Base-by-base conservation (phyloP, 2,113 vertebrate species). In the Scomber japonicus region DNA sequence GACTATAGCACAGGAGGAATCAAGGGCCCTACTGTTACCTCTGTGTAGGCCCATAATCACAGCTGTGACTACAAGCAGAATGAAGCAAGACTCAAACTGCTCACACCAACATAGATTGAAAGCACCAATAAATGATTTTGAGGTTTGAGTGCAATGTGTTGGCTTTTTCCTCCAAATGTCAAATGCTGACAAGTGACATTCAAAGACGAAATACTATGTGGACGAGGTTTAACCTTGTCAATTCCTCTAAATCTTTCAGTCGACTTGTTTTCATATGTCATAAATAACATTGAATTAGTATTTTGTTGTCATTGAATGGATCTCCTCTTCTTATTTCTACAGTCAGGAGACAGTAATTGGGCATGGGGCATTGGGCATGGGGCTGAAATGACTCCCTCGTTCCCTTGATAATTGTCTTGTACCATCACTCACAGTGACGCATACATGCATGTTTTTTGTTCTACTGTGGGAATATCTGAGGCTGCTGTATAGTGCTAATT, bases 1-100 rank as follows among this genome's bases (percentile, higher is more conserved):
- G 87, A 92, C 83, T 73, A 5, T 71, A 55, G 71, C 30, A 10
- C 60, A 17, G 66, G 74, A 76, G n/a, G 62, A 73, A 86, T 78
- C 57, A 73, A 72, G 75, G 69, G 13, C 67, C 67, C 61, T 15
- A 4, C 24, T 24, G 62, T 75, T 64, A 57, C 67, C 71, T 77
- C 72, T 44, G 21, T 78, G 59, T 75, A 49, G 74, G 71, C 55
- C 62, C 56, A 61, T 83, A 79, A 88, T 86, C 88, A 81, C 68
- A 71, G 74, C 68, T 40, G 55, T 82, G 75, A 72, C 67, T 71
- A 61, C 31, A 27, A 76, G 71, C 85, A 51, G 69, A 61, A 53
- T 72, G 50, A 69, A 59, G 75, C 71, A 61, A 35, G 56, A 57
- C 50, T 66, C 66, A 44, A 49, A 62, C 78, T 74, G 51, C 44